These are phyloP conservation scores for Chaetodon trifasciatus DNA, from an alignment of 2,797 vertebrate genomes.

Conservation along the genomic window DNA sequence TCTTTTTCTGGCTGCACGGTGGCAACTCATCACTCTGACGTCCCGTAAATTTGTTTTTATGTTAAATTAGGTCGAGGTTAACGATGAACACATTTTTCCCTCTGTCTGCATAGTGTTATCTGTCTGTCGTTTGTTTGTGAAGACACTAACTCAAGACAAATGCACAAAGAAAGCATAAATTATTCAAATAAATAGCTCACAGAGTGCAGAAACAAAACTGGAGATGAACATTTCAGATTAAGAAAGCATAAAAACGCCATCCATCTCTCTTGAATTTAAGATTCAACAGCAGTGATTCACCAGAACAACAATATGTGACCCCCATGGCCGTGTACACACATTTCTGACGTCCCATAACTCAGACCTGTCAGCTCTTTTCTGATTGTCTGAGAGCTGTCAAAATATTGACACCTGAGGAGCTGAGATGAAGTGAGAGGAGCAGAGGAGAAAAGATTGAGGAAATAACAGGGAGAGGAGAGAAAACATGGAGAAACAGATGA, in stretches of 20 bases:
- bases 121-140: no score
- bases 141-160: not conserved
- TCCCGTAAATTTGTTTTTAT: no score
- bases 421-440: not conserved
- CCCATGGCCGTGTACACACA: not conserved
- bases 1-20: no score
- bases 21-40: no score
- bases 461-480: not conserved
- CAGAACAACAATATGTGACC: not conserved
- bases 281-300: not conserved
- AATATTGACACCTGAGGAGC: conserved; percentile 51
- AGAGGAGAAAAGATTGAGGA: not conserved
- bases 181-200: not conserved
- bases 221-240: not conserved
- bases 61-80: not conserved
- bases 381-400: conserved; percentile 66
- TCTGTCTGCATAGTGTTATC: not conserved
- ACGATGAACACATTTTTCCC: not conserved
- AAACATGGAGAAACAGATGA: not conserved
- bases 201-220: not conserved
- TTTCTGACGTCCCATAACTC: conserved; percentile 13
- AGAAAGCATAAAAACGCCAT: not conserved
- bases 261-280: not conserved
- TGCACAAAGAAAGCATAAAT: not conserved
- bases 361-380: conserved; percentile 5